A percentile compares a stretch with the other conserved stretches of the same genome.
phyloP scores from a whole-genome alignment of 2,113 vertebrate genomes.

The Perccottus glenii region DNA sequence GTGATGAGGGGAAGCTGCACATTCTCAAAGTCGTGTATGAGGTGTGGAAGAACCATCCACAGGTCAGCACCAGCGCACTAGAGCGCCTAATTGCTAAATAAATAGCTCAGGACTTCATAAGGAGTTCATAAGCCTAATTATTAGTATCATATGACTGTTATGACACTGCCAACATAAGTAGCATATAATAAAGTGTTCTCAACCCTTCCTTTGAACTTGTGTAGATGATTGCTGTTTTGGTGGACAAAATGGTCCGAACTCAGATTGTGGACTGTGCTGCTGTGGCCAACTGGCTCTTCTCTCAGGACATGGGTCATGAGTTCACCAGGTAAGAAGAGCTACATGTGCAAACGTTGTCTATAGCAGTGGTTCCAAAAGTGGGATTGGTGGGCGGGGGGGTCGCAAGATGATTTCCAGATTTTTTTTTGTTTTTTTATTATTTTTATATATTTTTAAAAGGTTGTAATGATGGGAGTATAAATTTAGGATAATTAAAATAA shows the following conservation, averaged over 20 bases:
- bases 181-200: too few relatives aligned
- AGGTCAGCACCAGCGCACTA: conserved; percentile 75
- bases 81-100: too few relatives aligned
- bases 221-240: conserved; percentile 94
- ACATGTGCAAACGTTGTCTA: not conserved
- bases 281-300: conserved; percentile 99
- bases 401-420: too few relatives aligned
- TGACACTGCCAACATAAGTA: too few relatives aligned
- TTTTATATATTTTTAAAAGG: too few relatives aligned
- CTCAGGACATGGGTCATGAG: conserved; percentile 93
- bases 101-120: too few relatives aligned
- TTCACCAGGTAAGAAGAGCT: conserved; percentile 87
- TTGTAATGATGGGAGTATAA: too few relatives aligned
- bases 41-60: conserved; percentile 94
- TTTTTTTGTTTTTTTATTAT: too few relatives aligned
- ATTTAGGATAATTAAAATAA: too few relatives aligned
- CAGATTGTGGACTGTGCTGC: conserved; percentile 98
- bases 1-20: conserved; percentile 95
- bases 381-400: too few relatives aligned
- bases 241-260: conserved; percentile 97
- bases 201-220: not conserved
- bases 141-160: too few relatives aligned
- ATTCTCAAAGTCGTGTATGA: conserved; percentile 93
- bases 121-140: too few relatives aligned
- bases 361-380: not conserved